phyloP scores from a whole-genome alignment of 2,113 vertebrate genomes.

The Strix uralensis region DNA sequence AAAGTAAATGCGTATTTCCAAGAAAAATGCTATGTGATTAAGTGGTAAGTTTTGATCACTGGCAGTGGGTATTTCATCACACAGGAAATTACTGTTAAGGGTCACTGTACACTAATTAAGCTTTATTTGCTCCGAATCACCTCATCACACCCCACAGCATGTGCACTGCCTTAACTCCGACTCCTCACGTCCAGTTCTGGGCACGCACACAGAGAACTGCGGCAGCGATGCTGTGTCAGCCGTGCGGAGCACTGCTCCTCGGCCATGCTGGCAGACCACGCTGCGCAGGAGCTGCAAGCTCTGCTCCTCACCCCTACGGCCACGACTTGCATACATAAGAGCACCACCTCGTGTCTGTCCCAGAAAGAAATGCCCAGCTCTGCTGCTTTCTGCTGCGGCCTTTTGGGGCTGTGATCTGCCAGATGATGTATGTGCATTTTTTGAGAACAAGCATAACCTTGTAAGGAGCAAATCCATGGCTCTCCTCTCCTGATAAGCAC shows the following conservation, averaged over 20 bases:
- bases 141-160: neutral
- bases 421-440: neutral
- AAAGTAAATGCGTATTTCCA: neutral
- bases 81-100: slow-evolving; percentile 14
- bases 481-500: neutral
- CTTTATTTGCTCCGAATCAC: neutral
- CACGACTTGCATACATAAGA: accelerated
- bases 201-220: neutral
- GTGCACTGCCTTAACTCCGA: neutral
- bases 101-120: neutral
- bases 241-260: neutral
- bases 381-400: accelerated
- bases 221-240: neutral
- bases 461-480: neutral
- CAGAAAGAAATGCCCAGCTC: neutral
- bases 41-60: neutral
- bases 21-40: slow-evolving; percentile 17
- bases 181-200: neutral
- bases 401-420: neutral
- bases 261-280: neutral
- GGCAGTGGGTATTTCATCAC: neutral
- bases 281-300: neutral
- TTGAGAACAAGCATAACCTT: neutral
- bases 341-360: neutral
- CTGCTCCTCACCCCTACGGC: accelerated